A percentile compares a stretch with the other conserved stretches of the same genome.
These are phyloP conservation scores for Callyntrura sp. DNA, from an alignment of 2,888 invertebrate genomes.

Conservation along the genomic window DNA sequence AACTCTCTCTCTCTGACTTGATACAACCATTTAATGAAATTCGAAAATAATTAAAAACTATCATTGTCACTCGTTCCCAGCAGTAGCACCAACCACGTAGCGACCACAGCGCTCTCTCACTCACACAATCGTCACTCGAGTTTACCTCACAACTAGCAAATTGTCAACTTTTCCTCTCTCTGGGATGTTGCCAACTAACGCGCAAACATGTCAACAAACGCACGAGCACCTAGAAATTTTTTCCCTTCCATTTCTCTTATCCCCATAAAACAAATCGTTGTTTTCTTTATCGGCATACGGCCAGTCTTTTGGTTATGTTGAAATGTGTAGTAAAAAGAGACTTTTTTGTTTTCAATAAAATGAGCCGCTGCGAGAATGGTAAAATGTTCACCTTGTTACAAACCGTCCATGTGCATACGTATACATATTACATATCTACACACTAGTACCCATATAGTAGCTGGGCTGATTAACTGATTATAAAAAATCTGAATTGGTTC, in stretches of 20 bases:
- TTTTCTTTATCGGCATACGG: too few relatives aligned
- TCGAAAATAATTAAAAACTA: not conserved
- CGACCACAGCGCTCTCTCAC: not conserved
- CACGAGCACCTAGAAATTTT: not conserved
- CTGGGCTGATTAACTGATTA: too few relatives aligned
- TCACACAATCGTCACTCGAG: not conserved
- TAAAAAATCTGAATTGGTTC: not conserved
- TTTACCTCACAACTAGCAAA: not conserved
- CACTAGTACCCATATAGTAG: too few relatives aligned
- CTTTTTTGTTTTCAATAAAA: not conserved
- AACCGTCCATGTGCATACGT: too few relatives aligned
- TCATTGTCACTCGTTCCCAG: not conserved
- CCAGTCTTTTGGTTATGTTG: not conserved
- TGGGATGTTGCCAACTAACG: not conserved
- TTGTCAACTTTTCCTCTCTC: not conserved
- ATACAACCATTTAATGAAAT: not conserved
- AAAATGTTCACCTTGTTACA: not conserved
- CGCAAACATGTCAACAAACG: not conserved
- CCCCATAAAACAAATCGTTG: not conserved
- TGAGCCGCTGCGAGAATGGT: conserved; percentile 18
- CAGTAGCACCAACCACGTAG: not conserved
- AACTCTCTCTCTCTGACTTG: conserved; percentile 16
- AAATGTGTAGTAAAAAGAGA: conserved; percentile 12
- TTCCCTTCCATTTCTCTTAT: not conserved
- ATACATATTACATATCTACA: not conserved